Conservation (phyloP, 53 echinoderm and acorn worm species). For the Paracentrotus lividus region DNA sequence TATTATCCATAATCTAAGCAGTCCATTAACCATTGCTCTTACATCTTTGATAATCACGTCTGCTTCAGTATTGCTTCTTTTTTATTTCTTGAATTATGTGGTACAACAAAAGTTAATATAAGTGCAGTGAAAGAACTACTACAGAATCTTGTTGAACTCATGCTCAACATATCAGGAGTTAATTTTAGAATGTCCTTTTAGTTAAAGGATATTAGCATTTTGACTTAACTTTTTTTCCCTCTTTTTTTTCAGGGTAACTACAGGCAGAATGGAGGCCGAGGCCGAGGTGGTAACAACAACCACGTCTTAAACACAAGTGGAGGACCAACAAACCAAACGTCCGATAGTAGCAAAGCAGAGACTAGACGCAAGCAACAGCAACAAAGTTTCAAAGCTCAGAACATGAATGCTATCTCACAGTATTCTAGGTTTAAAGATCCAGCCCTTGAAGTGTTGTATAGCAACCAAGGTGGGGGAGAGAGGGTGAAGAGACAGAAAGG, state of each 20-base stretch:
- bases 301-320: slow-evolving; percentile 51
- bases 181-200: too few species aligned
- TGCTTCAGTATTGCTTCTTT: too few species aligned
- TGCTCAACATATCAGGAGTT: too few species aligned
- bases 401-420: slow-evolving; percentile 79
- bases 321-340: not conserved
- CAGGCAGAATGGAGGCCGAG: slow-evolving; percentile 54
- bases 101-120: too few species aligned
- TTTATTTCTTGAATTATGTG: too few species aligned
- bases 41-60: too few species aligned
- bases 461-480: slow-evolving; percentile 38
- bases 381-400: slow-evolving; percentile 78
- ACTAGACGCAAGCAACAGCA: slow-evolving; percentile 79
- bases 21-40: too few species aligned
- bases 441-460: slow-evolving; percentile 10
- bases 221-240: too few species aligned
- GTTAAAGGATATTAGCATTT: too few species aligned
- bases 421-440: slow-evolving; percentile 80
- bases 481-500: slow-evolving; percentile 60
- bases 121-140: too few species aligned
- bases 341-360: slow-evolving; percentile 58
- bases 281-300: slow-evolving; percentile 60
- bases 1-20: too few species aligned
- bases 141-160: too few species aligned
- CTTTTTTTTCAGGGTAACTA: slow-evolving; percentile 34